Evolutionary conservation across 2,113 vertebrate species (phyloP), one percentile per base, ranked within the genome.

Genomic region (Mola mola): DNA sequence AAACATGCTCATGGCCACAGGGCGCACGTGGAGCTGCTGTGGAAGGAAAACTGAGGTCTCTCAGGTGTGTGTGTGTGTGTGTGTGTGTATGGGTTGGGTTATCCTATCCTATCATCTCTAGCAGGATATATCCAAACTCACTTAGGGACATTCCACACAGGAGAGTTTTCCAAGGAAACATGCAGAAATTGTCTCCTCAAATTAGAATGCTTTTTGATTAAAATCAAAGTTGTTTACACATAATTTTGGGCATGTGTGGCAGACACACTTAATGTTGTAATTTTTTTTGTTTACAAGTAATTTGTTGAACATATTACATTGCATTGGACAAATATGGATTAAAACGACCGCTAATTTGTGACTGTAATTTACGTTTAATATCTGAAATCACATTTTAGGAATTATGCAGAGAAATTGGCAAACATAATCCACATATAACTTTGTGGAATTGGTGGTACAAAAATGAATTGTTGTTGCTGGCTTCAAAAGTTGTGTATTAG

Each of bases 401-500:
- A 62, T 66, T 42, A 78, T 43, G 25, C 38, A 56, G 34, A 57
- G 49, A 79, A 64, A 67, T 52, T 75, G 17, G 53, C 63, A 72
- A 83, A 83, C 69, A 41, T 55, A 58, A 82, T 81, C 78, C 78
- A 73, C 60, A 72, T 83, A 55, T 42, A 78, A 60, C 64, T 43
- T 51, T 51, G 41, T 15, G 59, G 59, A 69, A 40, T 8, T 51
- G 57, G 56, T 52, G 55, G 28, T 50, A 64, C 73, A 77, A 75
- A 25, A 52, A 55, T 53, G 76, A 81, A 75, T 58, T n/a, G n/a
- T 75, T 85, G 83, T 62, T 70, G 59, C 48, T 58, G 40, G 53
- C 63, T 84, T 86, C 88, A 87, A 75, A 86, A 91, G 86, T 84
- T 87, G 74, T 71, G 51, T 70, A 86, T 91, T 86, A 87, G 62